A percentile compares a stretch with the other conserved stretches of the same genome.
phyloP scores from a whole-genome alignment of 2,797 vertebrate genomes.

The Ptychobarbus kaznakovi region DNA sequence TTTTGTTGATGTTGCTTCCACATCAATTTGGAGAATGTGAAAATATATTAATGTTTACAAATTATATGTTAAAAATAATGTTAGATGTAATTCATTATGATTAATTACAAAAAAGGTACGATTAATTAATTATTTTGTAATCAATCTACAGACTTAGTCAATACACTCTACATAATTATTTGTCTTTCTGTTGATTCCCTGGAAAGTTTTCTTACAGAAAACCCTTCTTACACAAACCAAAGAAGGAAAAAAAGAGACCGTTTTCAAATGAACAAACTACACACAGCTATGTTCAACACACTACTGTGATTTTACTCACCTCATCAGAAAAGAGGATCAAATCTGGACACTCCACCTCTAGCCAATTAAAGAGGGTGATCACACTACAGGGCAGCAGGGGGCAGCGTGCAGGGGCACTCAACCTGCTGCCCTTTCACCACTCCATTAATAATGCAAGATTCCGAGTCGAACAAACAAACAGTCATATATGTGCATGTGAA shows the following conservation, averaged over 20 bases:
- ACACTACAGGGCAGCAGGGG: slow-evolving; percentile 51
- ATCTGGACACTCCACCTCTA: slow-evolving; percentile 33
- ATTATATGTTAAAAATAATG: not conserved
- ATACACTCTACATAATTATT: not conserved
- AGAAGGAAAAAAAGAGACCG: not conserved
- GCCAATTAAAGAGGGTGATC: slow-evolving; percentile 54
- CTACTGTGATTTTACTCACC: slow-evolving; percentile 26
- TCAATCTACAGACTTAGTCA: not conserved
- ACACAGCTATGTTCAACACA: slow-evolving; percentile 6
- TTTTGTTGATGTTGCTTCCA: not conserved
- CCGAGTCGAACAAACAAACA: slow-evolving; percentile 47
- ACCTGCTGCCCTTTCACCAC: slow-evolving; percentile 56
- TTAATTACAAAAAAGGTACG: not conserved
- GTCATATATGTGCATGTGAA: slow-evolving; percentile 15
- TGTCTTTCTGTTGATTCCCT: not conserved
- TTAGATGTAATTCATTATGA: not conserved
- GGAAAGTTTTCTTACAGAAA: not conserved
- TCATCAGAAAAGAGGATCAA: slow-evolving; percentile 45
- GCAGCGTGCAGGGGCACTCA: slow-evolving; percentile 49
- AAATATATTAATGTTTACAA: no score
- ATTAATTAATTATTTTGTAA: not conserved
- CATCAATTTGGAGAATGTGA: not conserved
- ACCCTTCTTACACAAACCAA: not conserved
- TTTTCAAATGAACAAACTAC: slow-evolving; percentile 4
- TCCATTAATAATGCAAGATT: slow-evolving; percentile 60